These are phyloP conservation scores for Arrhopalites spinosus DNA, from an alignment of 2,888 invertebrate genomes.

Conservation along the genomic window DNA sequence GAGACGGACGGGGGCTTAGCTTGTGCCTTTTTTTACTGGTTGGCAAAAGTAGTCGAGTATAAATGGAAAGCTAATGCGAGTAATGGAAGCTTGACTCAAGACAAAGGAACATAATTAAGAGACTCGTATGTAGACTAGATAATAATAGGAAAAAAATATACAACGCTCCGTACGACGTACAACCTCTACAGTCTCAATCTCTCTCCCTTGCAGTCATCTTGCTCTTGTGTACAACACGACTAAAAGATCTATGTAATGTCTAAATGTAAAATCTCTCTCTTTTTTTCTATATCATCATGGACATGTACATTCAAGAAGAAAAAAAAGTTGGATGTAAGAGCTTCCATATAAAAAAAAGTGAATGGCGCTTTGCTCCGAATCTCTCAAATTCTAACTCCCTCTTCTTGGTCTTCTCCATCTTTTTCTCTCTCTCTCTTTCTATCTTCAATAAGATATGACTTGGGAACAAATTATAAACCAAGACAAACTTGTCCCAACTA, in stretches of 20 bases:
- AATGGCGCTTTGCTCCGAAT: not conserved
- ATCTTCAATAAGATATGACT: not conserved
- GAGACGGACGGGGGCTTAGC: slow-evolving; percentile 2
- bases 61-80: slow-evolving; percentile 31
- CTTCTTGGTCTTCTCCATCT: not conserved
- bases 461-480: not conserved
- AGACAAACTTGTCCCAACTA: not conserved
- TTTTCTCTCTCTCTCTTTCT: not conserved
- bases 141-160: slow-evolving; percentile 12
- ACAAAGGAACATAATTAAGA: slow-evolving; percentile 35
- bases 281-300: too few relatives aligned
- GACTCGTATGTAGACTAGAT: slow-evolving; percentile 18
- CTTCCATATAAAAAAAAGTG: too few relatives aligned
- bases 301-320: too few relatives aligned
- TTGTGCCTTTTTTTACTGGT: too few relatives aligned
- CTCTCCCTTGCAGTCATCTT: too few relatives aligned
- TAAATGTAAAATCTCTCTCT: too few relatives aligned
- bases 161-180: not conserved
- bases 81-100: slow-evolving; percentile 27
- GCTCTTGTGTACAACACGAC: too few relatives aligned
- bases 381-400: not conserved
- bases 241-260: too few relatives aligned
- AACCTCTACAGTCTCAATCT: too few relatives aligned
- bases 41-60: slow-evolving; percentile 32
- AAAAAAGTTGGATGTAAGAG: too few relatives aligned